phyloP scores from a whole-genome alignment of 1,140 invertebrate species.

The Harlomillsia oculata region DNA sequence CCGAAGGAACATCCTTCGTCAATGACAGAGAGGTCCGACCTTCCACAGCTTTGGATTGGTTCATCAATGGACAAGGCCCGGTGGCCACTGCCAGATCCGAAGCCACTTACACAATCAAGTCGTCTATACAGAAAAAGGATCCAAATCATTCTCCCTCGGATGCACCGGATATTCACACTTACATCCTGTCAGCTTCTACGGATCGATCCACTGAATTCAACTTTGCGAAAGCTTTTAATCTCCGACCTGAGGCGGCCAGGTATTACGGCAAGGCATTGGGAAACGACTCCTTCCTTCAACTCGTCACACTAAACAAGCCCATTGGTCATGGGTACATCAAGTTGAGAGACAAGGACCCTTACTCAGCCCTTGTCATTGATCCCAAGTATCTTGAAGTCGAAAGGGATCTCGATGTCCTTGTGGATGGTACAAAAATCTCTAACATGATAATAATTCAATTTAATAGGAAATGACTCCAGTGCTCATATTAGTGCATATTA shows the following conservation, averaged over 20 bases:
- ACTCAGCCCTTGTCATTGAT: not conserved
- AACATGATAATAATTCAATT: not conserved
- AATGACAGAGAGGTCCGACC: not conserved
- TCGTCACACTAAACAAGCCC: not conserved
- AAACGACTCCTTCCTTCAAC: conserved; percentile 36
- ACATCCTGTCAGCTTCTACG: not conserved
- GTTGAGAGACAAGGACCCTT: not conserved
- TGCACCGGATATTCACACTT: conserved; percentile 1
- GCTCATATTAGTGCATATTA: not conserved
- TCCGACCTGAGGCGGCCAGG: not conserved
- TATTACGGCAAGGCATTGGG: not conserved
- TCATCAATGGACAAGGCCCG: not conserved
- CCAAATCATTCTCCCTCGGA: not conserved
- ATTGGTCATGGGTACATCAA: not conserved
- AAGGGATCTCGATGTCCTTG: not conserved
- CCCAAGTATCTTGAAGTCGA: not conserved
- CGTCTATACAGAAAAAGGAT: not conserved
- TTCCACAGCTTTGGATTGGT: not conserved
- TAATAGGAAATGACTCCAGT: not conserved
- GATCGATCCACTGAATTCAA: conserved; percentile 1
- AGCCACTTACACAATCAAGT: not conserved
- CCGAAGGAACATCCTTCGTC: not conserved
- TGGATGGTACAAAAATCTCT: conserved; percentile 14
- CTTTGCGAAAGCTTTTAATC: conserved; percentile 3
- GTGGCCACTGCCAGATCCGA: not conserved